Evolutionary conservation across 2,797 vertebrate species (phyloP).

Genomic region (Ambastaia sidthimunki): DNA sequence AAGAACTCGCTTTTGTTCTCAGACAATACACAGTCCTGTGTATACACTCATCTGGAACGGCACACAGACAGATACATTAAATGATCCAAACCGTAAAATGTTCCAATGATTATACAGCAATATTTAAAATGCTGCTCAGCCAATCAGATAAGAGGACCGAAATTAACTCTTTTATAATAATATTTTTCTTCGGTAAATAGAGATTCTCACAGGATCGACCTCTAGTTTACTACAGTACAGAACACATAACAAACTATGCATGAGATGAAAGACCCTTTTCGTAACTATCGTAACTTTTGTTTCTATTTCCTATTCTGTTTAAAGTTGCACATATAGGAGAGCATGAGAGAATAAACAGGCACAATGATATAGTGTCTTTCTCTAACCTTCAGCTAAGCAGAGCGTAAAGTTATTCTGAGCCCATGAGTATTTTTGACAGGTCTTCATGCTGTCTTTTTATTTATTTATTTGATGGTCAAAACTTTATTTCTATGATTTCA

Average conservation of each 20-base stretch:
- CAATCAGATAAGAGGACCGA: no score
- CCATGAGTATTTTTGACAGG: not conserved
- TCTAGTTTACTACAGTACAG: not conserved
- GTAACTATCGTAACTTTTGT: not conserved
- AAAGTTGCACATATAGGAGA: not conserved
- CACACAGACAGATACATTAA: no score
- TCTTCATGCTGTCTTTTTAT: constrained; percentile 1
- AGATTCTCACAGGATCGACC: not conserved
- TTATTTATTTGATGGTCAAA: constrained; percentile 16
- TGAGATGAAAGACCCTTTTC: not conserved
- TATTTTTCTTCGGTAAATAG: not conserved
- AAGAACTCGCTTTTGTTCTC: not conserved
- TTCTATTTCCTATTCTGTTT: not conserved
- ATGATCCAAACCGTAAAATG: no score
- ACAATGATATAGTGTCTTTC: not conserved
- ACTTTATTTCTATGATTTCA: not conserved
- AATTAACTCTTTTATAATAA: no score
- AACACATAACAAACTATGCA: not conserved
- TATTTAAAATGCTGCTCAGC: no score
- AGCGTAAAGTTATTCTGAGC: not conserved
- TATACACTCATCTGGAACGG: no score
- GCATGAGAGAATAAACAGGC: not conserved
- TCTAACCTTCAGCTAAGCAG: not conserved
- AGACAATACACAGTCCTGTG: not conserved
- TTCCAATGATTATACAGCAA: no score